phyloP scores from a whole-genome alignment of 2,797 vertebrate species.

The Diplodus puntazzo region DNA sequence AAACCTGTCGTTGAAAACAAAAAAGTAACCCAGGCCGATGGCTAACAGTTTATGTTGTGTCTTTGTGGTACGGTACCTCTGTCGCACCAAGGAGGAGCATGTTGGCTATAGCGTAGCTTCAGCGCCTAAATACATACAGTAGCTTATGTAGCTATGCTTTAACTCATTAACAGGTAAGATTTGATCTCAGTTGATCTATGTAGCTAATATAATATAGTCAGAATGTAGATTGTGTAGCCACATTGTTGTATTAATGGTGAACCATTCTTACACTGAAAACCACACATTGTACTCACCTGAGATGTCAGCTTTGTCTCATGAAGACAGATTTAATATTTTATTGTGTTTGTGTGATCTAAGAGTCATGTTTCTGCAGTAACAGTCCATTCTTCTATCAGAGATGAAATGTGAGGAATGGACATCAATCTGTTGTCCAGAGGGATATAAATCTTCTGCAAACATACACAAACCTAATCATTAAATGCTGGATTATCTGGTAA shows the following conservation, averaged over 20 bases:
- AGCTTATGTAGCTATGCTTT: no score
- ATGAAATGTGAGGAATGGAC: conserved; percentile 2
- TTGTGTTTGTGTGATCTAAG: not conserved
- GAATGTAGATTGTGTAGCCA: not conserved
- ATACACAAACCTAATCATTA: not conserved
- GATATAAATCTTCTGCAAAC: not conserved
- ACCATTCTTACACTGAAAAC: not conserved
- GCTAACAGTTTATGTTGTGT: not conserved
- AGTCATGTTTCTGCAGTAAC: not conserved
- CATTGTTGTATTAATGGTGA: not conserved
- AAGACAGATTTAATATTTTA: not conserved
- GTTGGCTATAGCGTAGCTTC: not conserved
- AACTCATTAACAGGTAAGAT: not conserved
- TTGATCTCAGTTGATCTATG: not conserved
- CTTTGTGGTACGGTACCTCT: not conserved
- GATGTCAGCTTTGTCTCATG: not conserved
- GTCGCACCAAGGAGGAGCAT: not conserved
- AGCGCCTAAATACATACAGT: not conserved
- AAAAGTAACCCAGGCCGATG: not conserved
- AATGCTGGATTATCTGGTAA: not conserved
- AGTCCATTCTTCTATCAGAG: not conserved
- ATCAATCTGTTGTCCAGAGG: not conserved
- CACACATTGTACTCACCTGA: conserved; percentile 15
- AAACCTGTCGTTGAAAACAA: not conserved
- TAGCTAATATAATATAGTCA: not conserved